Percentiles rank a stretch among this genome's conserved stretches.
phyloP scores from a whole-genome alignment of 1,140 invertebrate species.

The Achatina immaculata region DNA sequence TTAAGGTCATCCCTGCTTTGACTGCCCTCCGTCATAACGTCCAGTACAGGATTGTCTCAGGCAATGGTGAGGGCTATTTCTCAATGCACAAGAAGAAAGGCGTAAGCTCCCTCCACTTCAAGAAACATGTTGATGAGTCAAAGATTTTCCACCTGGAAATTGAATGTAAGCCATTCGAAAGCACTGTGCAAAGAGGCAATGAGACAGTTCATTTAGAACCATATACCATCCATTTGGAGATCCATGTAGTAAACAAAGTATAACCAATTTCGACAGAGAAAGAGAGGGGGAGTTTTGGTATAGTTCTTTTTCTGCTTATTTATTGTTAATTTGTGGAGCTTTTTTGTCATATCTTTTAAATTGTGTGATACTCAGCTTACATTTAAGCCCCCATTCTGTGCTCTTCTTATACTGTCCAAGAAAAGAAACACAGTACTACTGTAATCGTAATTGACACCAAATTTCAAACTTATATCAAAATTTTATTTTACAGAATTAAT shows the following conservation, averaged over 20 bases:
- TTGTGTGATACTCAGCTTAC: too few relatives aligned
- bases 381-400: too few relatives aligned
- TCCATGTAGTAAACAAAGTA: constrained; percentile 51
- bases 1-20: constrained; percentile 62
- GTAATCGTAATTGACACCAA: too few relatives aligned
- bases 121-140: constrained; percentile 48
- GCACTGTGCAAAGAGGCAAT: constrained; percentile 47
- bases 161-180: constrained; percentile 50
- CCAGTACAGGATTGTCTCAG: constrained; percentile 77
- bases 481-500: too few relatives aligned
- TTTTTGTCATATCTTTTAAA: too few relatives aligned
- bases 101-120: constrained; percentile 69
- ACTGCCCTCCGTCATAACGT: constrained; percentile 73
- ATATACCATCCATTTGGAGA: constrained; percentile 50
- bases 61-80: constrained; percentile 78
- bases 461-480: too few relatives aligned
- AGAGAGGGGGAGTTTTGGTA: too few relatives aligned
- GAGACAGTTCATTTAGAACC: constrained; percentile 52
- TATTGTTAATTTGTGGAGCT: too few relatives aligned
- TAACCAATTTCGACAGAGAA: too few relatives aligned
- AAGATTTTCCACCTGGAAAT: constrained; percentile 55
- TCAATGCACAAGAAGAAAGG: constrained; percentile 77
- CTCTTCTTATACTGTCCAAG: too few relatives aligned
- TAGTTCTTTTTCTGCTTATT: too few relatives aligned
- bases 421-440: too few relatives aligned